Conservation (phyloP, 2,797 vertebrate genomes). For the Taenioides sp. region DNA sequence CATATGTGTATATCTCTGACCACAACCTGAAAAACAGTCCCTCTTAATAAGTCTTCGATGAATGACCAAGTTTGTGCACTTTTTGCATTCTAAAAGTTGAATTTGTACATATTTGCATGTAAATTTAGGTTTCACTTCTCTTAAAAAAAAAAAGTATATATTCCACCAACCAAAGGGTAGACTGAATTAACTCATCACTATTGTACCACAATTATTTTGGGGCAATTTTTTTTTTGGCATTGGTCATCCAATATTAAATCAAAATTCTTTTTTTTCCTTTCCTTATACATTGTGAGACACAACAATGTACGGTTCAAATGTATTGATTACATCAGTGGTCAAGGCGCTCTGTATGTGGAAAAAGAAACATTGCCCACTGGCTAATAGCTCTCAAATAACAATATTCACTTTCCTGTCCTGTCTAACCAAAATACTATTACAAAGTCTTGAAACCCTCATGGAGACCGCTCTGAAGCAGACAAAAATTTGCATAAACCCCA, state of each 20-base stretch:
- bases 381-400: not conserved
- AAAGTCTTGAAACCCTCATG: not conserved
- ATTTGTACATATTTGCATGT: constrained; percentile 43
- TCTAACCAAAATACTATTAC: not conserved
- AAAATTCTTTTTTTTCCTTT: not conserved
- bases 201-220: not conserved
- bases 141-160: constrained; percentile 7
- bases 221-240: constrained; percentile 23
- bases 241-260: constrained; percentile 29
- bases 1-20: not conserved
- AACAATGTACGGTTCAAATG: constrained; percentile 1
- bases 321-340: not conserved
- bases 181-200: not conserved
- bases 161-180: not conserved
- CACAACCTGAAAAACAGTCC: constrained; percentile 46
- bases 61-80: constrained; percentile 48
- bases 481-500: constrained; percentile 11
- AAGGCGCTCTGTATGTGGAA: not conserved
- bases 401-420: constrained; percentile 1
- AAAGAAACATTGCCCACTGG: not conserved
- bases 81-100: constrained; percentile 37
- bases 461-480: not conserved
- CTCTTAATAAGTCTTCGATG: constrained; percentile 39
- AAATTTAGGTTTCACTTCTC: constrained; percentile 14
- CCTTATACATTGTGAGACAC: constrained; percentile 6